Conservation (phyloP, 2,797 vertebrate species). For the Falco biarmicus region DNA sequence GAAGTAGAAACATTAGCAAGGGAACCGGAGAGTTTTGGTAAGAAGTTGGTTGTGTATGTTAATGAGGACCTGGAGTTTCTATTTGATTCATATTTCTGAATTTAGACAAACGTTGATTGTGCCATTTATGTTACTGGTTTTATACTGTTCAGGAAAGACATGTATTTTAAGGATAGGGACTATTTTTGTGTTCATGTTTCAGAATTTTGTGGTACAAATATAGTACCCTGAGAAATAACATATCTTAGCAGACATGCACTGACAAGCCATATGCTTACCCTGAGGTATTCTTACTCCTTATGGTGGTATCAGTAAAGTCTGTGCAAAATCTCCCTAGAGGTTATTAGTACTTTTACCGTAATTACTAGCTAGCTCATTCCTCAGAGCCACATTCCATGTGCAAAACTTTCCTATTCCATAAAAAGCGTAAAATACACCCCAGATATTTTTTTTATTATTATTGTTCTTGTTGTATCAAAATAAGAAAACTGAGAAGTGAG, state of each 20-base stretch:
- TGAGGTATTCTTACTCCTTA: background rate
- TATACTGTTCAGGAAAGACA: background rate
- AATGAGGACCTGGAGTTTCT: background rate
- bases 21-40: background rate
- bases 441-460: background rate
- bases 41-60: background rate
- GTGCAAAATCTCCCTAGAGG: background rate
- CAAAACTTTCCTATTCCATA: background rate
- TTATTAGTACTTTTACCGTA: background rate
- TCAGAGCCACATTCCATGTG: background rate
- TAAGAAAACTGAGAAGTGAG: background rate
- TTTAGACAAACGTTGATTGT: background rate
- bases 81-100: background rate
- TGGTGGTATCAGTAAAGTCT: background rate
- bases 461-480: background rate
- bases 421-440: background rate
- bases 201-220: background rate
- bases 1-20: background rate
- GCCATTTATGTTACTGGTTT: accelerated
- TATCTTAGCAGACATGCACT: background rate
- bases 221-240: background rate
- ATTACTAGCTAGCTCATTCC: background rate
- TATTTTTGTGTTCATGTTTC: background rate
- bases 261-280: background rate
- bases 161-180: background rate